These are phyloP conservation scores for Melitaea athalia DNA, from an alignment of 2,888 invertebrate species.

Conservation along the genomic window DNA sequence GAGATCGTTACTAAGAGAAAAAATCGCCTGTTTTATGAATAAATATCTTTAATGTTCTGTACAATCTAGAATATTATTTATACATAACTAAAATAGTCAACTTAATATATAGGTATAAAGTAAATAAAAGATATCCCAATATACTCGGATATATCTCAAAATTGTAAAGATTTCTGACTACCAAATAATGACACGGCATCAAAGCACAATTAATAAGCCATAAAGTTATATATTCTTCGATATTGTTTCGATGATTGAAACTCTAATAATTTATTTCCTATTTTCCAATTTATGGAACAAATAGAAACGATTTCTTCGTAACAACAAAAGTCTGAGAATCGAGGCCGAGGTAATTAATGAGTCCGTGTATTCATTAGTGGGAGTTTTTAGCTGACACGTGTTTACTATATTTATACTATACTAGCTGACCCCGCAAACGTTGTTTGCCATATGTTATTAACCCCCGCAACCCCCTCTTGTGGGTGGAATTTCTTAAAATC, in stretches of 20 bases:
- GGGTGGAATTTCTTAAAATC: too few relatives aligned
- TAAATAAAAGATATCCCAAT: too few relatives aligned
- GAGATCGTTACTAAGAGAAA: too few relatives aligned
- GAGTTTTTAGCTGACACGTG: neutral
- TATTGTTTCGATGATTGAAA: slow-evolving; percentile 3
- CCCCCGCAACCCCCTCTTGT: too few relatives aligned
- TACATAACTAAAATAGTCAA: too few relatives aligned
- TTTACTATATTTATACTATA: neutral
- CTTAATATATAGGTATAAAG: too few relatives aligned
- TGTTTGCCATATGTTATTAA: too few relatives aligned
- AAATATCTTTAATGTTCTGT: too few relatives aligned
- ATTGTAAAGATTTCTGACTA: neutral
- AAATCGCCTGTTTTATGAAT: too few relatives aligned
- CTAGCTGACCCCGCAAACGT: too few relatives aligned
- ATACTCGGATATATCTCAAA: too few relatives aligned
- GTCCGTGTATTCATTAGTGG: neutral
- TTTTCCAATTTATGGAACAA: slow-evolving; percentile 1
- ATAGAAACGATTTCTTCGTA: slow-evolving; percentile 1
- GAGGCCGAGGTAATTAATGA: neutral
- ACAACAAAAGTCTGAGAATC: neutral
- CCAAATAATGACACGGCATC: neutral
- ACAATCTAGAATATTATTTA: too few relatives aligned
- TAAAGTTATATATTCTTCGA: neutral
- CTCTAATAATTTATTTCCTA: neutral
- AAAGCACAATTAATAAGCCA: neutral